phyloP scores from a whole-genome alignment of 2,888 invertebrate genomes.

The Coenonympha glycerion region DNA sequence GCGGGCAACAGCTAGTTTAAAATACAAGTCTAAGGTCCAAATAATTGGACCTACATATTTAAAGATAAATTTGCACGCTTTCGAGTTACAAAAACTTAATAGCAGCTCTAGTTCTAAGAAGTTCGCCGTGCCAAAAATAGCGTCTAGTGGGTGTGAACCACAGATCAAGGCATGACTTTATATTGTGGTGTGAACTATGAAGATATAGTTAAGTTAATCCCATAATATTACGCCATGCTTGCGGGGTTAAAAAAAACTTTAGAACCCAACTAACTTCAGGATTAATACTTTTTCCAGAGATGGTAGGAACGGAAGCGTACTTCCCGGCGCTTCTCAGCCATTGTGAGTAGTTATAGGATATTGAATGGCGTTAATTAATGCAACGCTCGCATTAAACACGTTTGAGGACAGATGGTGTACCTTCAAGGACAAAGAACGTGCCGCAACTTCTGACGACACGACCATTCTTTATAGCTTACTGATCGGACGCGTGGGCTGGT shows the following conservation, averaged over 20 bases:
- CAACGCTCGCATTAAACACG: conserved; percentile 17
- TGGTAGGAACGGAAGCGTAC: conserved; percentile 48
- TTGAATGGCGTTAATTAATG: conserved; percentile 54
- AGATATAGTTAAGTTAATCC: too few relatives aligned
- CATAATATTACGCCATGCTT: neutral
- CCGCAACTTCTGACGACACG: neutral
- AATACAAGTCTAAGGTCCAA: too few relatives aligned
- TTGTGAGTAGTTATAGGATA: conserved; percentile 47
- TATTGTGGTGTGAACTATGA: too few relatives aligned
- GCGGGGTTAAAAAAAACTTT: neutral
- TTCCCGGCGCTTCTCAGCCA: conserved; percentile 51
- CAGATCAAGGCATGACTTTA: too few relatives aligned
- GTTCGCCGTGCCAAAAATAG: too few relatives aligned
- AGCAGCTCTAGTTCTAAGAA: too few relatives aligned
- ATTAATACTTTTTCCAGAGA: conserved; percentile 13
- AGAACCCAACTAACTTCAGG: neutral
- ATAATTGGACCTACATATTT: too few relatives aligned
- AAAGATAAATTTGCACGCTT: too few relatives aligned
- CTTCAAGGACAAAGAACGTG: conserved; percentile 8
- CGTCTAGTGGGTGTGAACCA: too few relatives aligned
- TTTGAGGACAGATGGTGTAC: conserved; percentile 19
- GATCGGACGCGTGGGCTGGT: too few relatives aligned
- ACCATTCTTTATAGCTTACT: neutral
- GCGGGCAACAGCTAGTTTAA: too few relatives aligned
- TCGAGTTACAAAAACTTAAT: too few relatives aligned